phyloP scores from a whole-genome alignment of 2,888 invertebrate species.

The Limnephilus rhombicus region DNA sequence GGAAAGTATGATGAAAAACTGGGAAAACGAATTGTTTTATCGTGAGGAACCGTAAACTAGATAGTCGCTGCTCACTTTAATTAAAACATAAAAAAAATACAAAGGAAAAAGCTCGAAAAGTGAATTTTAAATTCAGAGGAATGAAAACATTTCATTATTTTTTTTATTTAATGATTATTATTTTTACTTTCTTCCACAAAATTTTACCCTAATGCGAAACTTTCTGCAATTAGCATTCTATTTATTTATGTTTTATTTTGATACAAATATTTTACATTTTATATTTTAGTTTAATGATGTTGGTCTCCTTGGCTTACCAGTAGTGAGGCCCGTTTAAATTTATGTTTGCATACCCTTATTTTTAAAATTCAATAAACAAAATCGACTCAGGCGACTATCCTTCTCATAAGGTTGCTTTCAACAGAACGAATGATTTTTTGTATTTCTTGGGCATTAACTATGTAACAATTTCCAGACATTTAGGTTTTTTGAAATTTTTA shows the following conservation, averaged over 20 bases:
- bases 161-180: neutral
- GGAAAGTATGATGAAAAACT: slow-evolving; percentile 40
- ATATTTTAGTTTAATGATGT: too few species aligned
- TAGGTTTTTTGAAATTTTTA: too few species aligned
- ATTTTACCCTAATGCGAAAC: neutral
- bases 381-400: too few species aligned
- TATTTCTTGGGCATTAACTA: too few species aligned
- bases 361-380: neutral
- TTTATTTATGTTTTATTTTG: too few species aligned
- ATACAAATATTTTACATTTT: too few species aligned
- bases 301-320: too few species aligned
- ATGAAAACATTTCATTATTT: neutral
- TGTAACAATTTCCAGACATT: too few species aligned
- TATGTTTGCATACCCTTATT: neutral
- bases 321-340: too few species aligned
- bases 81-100: slow-evolving; percentile 28
- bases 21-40: slow-evolving; percentile 9
- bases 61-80: slow-evolving; percentile 12
- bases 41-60: slow-evolving; percentile 10
- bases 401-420: too few species aligned
- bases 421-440: too few species aligned
- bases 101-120: neutral
- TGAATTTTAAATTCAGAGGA: neutral
- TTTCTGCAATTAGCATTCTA: neutral
- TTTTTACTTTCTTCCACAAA: neutral